Evolutionary conservation across 2,113 vertebrate genomes (phyloP).

Genomic region (Spermophilus dauricus): DNA sequence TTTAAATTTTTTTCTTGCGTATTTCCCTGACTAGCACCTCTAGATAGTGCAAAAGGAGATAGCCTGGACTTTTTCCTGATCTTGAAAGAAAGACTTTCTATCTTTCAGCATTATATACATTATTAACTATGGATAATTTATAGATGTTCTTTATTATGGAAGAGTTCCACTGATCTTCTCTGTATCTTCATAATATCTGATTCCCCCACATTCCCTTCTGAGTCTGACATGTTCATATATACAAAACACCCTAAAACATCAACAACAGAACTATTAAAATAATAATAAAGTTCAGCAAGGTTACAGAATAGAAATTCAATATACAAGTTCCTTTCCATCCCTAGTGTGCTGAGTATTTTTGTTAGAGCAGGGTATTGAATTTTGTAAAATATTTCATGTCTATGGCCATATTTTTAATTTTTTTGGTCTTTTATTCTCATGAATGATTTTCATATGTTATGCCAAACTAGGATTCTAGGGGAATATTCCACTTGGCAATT

Average conservation of each 20-base stretch:
- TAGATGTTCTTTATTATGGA: neutral
- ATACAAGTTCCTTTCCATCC: neutral
- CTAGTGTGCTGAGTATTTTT: neutral
- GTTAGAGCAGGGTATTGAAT: neutral
- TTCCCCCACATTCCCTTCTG: too few species aligned
- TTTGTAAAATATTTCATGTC: neutral
- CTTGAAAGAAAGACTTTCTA: neutral
- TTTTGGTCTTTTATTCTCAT: neutral
- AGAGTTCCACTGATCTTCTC: too few species aligned
- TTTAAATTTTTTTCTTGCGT: neutral
- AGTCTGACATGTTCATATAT: too few species aligned
- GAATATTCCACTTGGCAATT: neutral
- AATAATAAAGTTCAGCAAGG: too few species aligned
- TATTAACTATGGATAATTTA: neutral
- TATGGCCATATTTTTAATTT: too few species aligned
- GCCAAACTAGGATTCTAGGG: neutral
- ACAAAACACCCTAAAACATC: too few species aligned
- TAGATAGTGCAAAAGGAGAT: neutral
- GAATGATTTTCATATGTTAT: neutral
- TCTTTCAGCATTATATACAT: neutral
- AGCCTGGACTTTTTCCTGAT: neutral
- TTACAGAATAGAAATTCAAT: too few species aligned
- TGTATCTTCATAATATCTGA: too few species aligned
- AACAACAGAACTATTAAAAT: too few species aligned
- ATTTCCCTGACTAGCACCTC: neutral